Base-by-base conservation (phyloP, 2,797 vertebrate genomes). In the Galago senegalensis region DNA sequence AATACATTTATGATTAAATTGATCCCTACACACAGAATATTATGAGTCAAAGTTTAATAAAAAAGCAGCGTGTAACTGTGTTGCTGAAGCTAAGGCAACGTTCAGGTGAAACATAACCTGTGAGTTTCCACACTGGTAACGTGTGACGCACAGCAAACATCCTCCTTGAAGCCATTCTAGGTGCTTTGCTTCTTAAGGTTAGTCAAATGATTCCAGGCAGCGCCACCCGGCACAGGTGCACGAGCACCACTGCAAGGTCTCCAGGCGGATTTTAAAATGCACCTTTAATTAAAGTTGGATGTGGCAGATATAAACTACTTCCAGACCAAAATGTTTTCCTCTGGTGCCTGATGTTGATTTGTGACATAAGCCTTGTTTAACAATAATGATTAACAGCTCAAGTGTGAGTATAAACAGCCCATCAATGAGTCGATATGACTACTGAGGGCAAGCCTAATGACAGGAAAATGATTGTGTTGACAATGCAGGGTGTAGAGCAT, bases 361-460 rank as follows among this genome's bases (percentile, higher is more conserved):
- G 70, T 88, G 87, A 89, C 61, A 34, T 34, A 79, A 92, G 58
- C 53, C 70, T 65, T 77, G 53, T 89, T 93, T 91, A 92, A 65
- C 89, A 95, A 31, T 34, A 93, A 89, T 79, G 88, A 97, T 93
- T 73, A 85, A 97, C 85, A 94, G 91, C 93, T 96, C 95, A 92
- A 67, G 58, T 18, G 37, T 95, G 86, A 95, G 86, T 87, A 79
- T 69, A 95, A 92, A 87, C 46, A 92, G 49, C 1, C 37, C 61
- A 31, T 80, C 72, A 72, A 1, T 5, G 12, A 96, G 81, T 93
- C 27, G 4, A 81, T 49, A 40, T 61, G 89, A 91, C 87, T 88
- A 40, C 31, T 37, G 53, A 93, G 53, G 83, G 58, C 58, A 82
- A 25, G 79, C 25, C 27, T 82, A 27, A 73, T 23, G 84, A 94